A percentile compares a stretch with the other conserved stretches of the same genome.
Conservation (phyloP, 2,888 invertebrate species). For the Pyralis farinalis region DNA sequence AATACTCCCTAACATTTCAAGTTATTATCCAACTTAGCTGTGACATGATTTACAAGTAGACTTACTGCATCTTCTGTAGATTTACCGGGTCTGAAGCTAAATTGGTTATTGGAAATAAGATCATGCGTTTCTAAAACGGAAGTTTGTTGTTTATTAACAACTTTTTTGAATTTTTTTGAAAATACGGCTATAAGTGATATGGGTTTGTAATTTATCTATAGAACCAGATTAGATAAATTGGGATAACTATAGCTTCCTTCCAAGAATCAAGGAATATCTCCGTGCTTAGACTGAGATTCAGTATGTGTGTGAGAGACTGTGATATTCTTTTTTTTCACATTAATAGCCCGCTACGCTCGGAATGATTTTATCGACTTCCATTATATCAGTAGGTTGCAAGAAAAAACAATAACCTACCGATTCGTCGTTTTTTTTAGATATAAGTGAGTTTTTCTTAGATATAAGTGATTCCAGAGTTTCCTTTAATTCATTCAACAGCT, state of each 20-base stretch:
- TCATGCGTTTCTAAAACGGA: no score
- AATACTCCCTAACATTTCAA: no score
- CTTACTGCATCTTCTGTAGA: no score
- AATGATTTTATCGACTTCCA: conserved; percentile 8
- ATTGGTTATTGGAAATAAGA: no score
- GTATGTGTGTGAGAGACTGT: conserved; percentile 4
- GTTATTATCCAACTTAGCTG: no score
- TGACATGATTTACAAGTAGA: no score
- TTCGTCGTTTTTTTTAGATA: no score
- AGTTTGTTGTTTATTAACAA: not conserved
- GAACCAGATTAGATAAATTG: conserved; percentile 11
- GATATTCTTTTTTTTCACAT: not conserved
- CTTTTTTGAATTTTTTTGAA: not conserved
- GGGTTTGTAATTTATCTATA: conserved; percentile 3
- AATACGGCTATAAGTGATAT: not conserved
- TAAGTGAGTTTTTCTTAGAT: not conserved
- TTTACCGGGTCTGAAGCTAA: no score
- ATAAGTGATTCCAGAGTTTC: not conserved
- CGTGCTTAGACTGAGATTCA: conserved; percentile 5
- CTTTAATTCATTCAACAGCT: not conserved
- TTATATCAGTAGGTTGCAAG: no score
- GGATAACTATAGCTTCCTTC: conserved; percentile 9
- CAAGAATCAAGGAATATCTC: conserved; percentile 9
- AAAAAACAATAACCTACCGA: not conserved
- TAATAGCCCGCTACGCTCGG: not conserved